phyloP scores from a whole-genome alignment of 2,113 vertebrate genomes.

The Pachypanchax playfairii region DNA sequence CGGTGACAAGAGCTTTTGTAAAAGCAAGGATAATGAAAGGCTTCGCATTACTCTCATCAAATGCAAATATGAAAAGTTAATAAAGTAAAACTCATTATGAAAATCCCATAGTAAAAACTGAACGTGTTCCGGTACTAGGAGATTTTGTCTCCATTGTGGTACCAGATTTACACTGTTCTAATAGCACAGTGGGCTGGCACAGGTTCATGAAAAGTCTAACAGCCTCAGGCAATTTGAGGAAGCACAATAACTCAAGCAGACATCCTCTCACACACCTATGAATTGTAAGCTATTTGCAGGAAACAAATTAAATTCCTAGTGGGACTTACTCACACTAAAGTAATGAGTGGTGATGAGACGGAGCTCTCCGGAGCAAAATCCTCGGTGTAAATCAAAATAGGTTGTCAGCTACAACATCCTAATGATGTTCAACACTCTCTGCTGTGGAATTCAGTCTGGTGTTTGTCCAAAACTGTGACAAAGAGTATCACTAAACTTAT shows the following conservation, averaged over 20 bases:
- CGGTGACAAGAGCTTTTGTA: constrained; percentile 14
- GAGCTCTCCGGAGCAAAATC: constrained; percentile 28
- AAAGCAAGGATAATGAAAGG: constrained; percentile 12
- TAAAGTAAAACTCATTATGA: constrained; percentile 32
- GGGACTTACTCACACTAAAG: constrained; percentile 44
- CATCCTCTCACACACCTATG: constrained; percentile 48
- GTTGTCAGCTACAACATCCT: constrained; percentile 28
- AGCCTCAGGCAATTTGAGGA: constrained; percentile 51
- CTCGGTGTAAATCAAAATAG: constrained; percentile 33
- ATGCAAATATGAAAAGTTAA: constrained; percentile 40
- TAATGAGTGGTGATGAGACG: constrained; percentile 43
- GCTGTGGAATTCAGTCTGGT: constrained; percentile 16
- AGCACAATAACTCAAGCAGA: constrained; percentile 58
- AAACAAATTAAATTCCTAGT: constrained; percentile 50
- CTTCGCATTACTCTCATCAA: constrained; percentile 13
- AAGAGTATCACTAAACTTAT: background rate
- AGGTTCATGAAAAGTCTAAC: constrained; percentile 47
- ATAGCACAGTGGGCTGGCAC: constrained; percentile 14
- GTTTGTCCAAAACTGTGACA: background rate
- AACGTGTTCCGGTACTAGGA: constrained; percentile 9
- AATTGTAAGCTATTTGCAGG: constrained; percentile 56
- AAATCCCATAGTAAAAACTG: constrained; percentile 19
- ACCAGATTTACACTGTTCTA: constrained; percentile 38
- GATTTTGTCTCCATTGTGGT: constrained; percentile 16
- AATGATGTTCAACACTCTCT: constrained; percentile 3